A percentile compares a stretch with the other conserved stretches of the same genome.
Evolutionary conservation across 2,113 vertebrate genomes (phyloP).

Genomic region (Leptocoma aspasia): DNA sequence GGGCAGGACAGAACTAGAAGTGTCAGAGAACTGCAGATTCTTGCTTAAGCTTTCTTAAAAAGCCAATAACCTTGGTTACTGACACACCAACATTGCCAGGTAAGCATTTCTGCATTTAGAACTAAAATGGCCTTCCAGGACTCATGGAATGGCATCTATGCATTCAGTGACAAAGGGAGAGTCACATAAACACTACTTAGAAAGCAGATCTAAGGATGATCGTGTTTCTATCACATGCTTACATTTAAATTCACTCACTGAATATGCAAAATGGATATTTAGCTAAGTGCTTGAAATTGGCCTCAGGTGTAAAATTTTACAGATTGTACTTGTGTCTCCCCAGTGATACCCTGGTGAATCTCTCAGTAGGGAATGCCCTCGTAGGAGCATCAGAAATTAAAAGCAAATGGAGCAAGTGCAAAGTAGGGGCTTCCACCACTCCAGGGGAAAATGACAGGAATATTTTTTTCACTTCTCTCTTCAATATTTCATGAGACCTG

Average conservation of each 20-base stretch:
- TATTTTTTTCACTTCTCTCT: background rate
- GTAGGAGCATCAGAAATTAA: background rate
- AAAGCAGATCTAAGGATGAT: background rate
- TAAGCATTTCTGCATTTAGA: constrained; percentile 2
- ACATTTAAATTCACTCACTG: background rate
- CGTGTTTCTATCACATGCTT: background rate
- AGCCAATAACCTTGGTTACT: background rate
- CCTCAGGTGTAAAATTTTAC: background rate
- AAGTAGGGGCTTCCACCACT: background rate
- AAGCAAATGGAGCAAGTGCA: background rate
- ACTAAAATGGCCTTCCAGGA: background rate
- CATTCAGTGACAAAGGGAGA: background rate
- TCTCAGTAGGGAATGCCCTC: background rate
- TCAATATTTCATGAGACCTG: background rate
- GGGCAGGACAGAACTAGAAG: background rate
- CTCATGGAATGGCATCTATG: background rate
- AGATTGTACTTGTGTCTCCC: background rate
- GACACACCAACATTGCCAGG: background rate
- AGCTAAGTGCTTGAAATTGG: background rate
- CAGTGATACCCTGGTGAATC: background rate
- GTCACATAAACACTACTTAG: background rate
- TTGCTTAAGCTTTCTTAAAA: background rate
- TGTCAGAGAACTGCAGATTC: background rate
- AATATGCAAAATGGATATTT: background rate
- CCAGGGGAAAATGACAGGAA: background rate